These are phyloP conservation scores for Drosophila pandora DNA, from an alignment of 1,140 invertebrate genomes.

Conservation along the genomic window DNA sequence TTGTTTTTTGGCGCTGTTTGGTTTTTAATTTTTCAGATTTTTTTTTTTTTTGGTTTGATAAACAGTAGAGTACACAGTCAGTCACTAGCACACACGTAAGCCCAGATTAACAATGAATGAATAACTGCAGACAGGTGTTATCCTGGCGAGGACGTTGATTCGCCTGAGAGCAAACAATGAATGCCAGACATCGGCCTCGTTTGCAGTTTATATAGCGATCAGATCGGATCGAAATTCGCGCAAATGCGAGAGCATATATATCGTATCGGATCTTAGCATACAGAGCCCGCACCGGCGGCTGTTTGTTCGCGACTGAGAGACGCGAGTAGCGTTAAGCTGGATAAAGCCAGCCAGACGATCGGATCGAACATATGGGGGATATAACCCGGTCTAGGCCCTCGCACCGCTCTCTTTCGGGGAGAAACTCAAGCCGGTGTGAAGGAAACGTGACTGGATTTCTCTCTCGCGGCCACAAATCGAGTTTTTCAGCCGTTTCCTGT, in stretches of 20 bases:
- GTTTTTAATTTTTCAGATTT: conserved; percentile 35
- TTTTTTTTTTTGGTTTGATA: conserved; percentile 48
- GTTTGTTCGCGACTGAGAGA: conserved; percentile 46
- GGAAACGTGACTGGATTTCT: conserved; percentile 35
- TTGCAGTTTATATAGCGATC: conserved; percentile 66
- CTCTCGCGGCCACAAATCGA: conserved; percentile 15
- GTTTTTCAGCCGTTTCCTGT: conserved; percentile 39
- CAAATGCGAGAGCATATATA: conserved; percentile 32
- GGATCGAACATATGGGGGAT: conserved; percentile 18
- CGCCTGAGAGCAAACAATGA: conserved; percentile 70
- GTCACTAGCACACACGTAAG: conserved; percentile 9
- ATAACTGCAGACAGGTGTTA: conserved; percentile 24
- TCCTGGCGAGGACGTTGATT: conserved; percentile 35
- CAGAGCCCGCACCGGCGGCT: conserved; percentile 34
- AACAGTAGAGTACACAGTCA: conserved; percentile 35
- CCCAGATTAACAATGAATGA: conserved; percentile 25
- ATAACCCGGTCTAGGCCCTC: conserved; percentile 7
- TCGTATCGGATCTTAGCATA: conserved; percentile 4
- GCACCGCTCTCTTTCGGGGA: not conserved
- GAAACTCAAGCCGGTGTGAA: not conserved
- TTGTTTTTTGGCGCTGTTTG: conserved; percentile 61
- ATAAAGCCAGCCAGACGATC: conserved; percentile 18
- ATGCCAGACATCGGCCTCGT: conserved; percentile 58
- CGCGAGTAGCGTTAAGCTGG: conserved; percentile 26
- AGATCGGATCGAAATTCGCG: conserved; percentile 13